phyloP scores from a whole-genome alignment of 2,888 invertebrate genomes.

The Sinohyriopsis cumingii region DNA sequence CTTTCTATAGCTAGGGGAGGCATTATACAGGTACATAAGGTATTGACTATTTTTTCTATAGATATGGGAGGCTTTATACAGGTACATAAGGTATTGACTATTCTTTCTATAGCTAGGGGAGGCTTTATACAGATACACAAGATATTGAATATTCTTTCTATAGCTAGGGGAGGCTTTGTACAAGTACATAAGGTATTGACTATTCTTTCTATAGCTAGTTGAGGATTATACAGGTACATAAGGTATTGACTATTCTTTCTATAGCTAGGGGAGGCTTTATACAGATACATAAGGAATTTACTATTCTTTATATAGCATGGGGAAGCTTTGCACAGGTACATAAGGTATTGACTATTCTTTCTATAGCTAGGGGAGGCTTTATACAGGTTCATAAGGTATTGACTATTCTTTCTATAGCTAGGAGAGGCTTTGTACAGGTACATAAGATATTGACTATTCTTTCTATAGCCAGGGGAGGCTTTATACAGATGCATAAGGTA shows the following conservation, averaged over 20 bases:
- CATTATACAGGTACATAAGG: neutral
- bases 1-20: neutral
- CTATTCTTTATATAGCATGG: neutral
- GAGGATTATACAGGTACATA: conserved; percentile 83
- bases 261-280: conserved; percentile 20
- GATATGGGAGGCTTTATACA: conserved; percentile 78
- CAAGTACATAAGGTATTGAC: conserved; percentile 87
- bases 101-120: too few relatives aligned
- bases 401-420: neutral
- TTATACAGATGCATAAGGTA: too few relatives aligned
- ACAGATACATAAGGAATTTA: neutral
- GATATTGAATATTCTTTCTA: neutral
- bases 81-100: conserved; percentile 73
- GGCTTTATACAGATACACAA: too few relatives aligned
- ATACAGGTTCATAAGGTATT: neutral
- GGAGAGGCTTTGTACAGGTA: conserved; percentile 81
- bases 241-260: conserved; percentile 86
- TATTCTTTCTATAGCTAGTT: conserved; percentile 76
- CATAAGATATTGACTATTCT: conserved; percentile 31
- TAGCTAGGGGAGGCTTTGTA: conserved; percentile 79
- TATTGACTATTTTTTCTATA: neutral
- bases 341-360: neutral
- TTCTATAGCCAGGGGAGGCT: too few relatives aligned
- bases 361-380: neutral
- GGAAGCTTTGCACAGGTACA: neutral